phyloP scores from a whole-genome alignment of 2,113 vertebrate genomes.

The Ctenodactylus gundi region DNA sequence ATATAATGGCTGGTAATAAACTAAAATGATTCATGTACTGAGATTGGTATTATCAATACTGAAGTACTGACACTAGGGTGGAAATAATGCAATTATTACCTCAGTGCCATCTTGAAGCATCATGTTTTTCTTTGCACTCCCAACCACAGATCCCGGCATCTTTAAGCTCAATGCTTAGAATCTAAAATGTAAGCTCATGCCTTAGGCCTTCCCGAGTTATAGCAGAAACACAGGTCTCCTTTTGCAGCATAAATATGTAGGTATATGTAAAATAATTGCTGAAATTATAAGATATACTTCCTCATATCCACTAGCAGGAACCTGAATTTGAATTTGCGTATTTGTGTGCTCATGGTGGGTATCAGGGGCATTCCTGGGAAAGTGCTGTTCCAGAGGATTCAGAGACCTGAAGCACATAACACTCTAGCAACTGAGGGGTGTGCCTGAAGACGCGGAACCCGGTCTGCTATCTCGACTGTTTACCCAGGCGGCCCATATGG shows the following conservation, averaged over 20 bases:
- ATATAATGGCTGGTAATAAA: slow-evolving; percentile 16
- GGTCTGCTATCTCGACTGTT: background rate
- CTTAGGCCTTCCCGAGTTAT: background rate
- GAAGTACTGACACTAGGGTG: background rate
- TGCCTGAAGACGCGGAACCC: background rate
- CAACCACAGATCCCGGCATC: background rate
- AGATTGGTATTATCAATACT: background rate
- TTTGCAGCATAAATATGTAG: background rate
- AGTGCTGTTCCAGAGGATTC: background rate
- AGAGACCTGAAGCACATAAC: background rate
- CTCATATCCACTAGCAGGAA: background rate
- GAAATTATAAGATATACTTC: background rate
- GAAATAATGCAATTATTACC: background rate
- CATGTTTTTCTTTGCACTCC: background rate
- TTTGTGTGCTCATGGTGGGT: background rate
- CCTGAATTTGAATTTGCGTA: background rate
- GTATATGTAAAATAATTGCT: background rate
- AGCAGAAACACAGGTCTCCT: background rate
- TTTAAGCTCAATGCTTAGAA: background rate
- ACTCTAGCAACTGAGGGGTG: background rate
- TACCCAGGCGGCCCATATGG: background rate
- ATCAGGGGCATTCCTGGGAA: background rate
- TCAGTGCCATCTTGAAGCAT: background rate
- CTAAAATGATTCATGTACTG: background rate
- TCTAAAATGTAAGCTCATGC: background rate